Evolutionary conservation across 2,888 invertebrate species (phyloP), one percentile per base, ranked within the genome.

Genomic region (Agrotis ipsilon): DNA sequence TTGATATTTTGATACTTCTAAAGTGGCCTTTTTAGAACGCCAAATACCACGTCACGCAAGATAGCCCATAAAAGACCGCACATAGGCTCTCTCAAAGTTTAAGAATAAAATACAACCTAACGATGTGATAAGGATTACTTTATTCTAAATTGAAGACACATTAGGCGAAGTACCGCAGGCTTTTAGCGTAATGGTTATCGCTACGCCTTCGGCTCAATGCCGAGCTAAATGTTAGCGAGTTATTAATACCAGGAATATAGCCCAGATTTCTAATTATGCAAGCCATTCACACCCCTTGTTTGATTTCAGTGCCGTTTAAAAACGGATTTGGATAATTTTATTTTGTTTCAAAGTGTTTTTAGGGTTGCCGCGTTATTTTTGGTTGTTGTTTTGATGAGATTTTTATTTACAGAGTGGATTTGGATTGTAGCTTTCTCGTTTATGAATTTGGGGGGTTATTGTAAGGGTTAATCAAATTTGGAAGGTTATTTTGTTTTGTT

Each of bases 141-240:
- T 79, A 82, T 84, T 84, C 80, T 80, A 87, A 90, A 90, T 90
- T 90, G 85, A 83, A 85, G 87, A 85, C 84, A 84, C 88, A 89
- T 87, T 89, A 89, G 80, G 73, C 71, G 72, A 83, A 85, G 83
- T 79, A 87, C 89, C 87, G 66, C 86, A 87, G 75, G 89, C 88
- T 91, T 91, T 91, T 90, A 91, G 87, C 86, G 77, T 88, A 90
- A 90, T 89, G 87, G 87, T 86, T 87, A 88, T 86, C 81, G 78
- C 85, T 82, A 84, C 76, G 78, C 74, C 70, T 74, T 65, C 67
- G 69, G 64, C 60, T 58, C 76, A 45, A 59, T 64, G 68, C 70
- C 65, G 39, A 39, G 39, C 39, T 39, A 39, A 39, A 39, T 39
- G 75, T 79, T 82, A 74, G 63, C 78, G 27, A 78, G 79, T 83